A percentile compares a stretch with the other conserved stretches of the same genome.
Conservation (phyloP, 2,797 vertebrate genomes). For the Rhinella marina region DNA sequence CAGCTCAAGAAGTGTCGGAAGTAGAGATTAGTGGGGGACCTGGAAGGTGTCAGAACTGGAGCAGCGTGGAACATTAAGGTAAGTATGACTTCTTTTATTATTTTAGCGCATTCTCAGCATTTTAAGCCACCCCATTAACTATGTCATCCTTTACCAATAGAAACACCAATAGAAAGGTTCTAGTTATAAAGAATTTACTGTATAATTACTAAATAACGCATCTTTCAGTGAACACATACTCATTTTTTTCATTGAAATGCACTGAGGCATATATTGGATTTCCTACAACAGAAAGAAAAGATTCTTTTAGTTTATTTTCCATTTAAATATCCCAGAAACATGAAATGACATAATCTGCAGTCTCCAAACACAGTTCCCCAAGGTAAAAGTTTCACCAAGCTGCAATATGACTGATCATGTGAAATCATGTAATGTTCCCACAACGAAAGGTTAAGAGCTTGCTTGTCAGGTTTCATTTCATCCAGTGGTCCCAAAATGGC, state of each 20-base stretch:
- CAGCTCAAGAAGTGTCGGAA: no score
- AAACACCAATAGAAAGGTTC: no score
- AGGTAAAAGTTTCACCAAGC: constrained; percentile 23
- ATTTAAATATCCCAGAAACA: neutral
- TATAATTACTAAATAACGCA: neutral
- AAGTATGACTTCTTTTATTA: no score
- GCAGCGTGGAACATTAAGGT: no score
- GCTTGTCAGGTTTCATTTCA: constrained; percentile 69
- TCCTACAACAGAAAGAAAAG: neutral
- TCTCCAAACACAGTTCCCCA: constrained; percentile 8
- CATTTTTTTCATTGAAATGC: neutral
- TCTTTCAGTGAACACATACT: neutral
- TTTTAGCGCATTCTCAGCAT: no score
- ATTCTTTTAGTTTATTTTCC: neutral
- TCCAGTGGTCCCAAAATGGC: constrained; percentile 63
- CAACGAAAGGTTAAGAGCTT: constrained; percentile 71
- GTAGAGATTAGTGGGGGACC: no score
- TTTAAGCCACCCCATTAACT: no score
- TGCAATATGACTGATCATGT: constrained; percentile 65
- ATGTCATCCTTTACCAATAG: neutral
- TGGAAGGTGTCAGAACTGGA: no score
- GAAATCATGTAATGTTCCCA: constrained; percentile 67
- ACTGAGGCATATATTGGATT: neutral
- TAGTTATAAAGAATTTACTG: neutral
- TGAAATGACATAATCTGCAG: neutral